phyloP scores from a whole-genome alignment of 2,888 invertebrate species.

The Alitta virens region DNA sequence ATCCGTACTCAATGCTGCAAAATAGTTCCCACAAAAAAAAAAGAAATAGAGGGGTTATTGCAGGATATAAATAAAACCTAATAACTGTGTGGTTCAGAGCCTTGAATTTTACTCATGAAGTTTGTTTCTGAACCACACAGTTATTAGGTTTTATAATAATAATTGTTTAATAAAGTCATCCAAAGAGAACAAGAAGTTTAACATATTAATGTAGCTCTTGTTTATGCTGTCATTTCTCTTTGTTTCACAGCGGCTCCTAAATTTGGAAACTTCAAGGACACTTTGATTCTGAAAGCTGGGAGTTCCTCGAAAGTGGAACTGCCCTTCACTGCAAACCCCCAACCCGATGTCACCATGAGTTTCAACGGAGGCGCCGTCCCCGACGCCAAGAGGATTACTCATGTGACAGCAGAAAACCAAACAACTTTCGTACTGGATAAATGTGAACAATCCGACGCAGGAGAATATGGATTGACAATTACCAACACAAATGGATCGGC shows the following conservation, averaged over 20 bases:
- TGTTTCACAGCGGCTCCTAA: constrained; percentile 29
- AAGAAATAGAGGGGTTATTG: no score
- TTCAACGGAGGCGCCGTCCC: constrained; percentile 26
- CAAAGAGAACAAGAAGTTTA: no score
- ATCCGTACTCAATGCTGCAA: no score
- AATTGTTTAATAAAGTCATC: no score
- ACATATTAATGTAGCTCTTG: no score
- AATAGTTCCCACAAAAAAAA: no score
- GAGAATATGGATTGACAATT: constrained; percentile 27
- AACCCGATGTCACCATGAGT: constrained; percentile 25
- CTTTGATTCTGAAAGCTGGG: constrained; percentile 31
- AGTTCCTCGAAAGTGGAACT: constrained; percentile 27
- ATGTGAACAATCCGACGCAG: constrained; percentile 27
- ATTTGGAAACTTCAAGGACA: constrained; percentile 28
- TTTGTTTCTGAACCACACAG: no score
- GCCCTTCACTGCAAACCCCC: constrained; percentile 32
- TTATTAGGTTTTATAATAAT: no score
- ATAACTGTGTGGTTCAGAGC: no score
- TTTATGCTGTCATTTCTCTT: no score
- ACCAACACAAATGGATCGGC: constrained; percentile 38
- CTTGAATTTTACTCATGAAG: no score
- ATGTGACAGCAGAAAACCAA: constrained; percentile 9
- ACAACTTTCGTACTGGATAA: constrained; percentile 23
- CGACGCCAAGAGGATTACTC: constrained; percentile 21
- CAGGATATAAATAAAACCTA: no score